Evolutionary conservation across 2,113 vertebrate genomes (phyloP), one percentile per base, ranked within the genome.

Genomic region (Grallaria varia): DNA sequence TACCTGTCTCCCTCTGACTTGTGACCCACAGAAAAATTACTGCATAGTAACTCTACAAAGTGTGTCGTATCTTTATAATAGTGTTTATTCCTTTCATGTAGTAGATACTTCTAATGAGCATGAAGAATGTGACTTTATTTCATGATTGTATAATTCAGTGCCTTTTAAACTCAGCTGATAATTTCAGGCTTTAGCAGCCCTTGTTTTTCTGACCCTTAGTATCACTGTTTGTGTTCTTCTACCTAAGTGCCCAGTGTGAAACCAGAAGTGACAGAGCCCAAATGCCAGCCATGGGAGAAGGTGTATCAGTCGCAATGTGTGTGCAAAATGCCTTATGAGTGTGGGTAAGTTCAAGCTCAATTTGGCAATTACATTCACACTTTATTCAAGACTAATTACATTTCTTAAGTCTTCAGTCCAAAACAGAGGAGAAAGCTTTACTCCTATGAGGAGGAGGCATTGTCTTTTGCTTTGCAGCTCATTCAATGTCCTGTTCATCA

Each of bases 271-370:
- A 44, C 59, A 74, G 91, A 52, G 31, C 96, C 97, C 68, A 77
- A 81, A 84, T 99, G 99, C 96, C 98, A 98, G 73, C 97, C 75
- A 19, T 99, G 99, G 99, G 98, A 99, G 97, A 99, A 97, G 62
- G 59, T 95, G 5, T 94, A 98, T 55, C 94, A 97, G 80, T 97
- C 74, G 0, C 90, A 86, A 62, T 99, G 99, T 95, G 98, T 99
- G 77, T 99, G 99, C 92, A 99, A 98, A 98, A 98, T 98, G 98
- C 98, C 98, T 5, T 97, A 97, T 53, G 98, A 99, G 59, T 99
- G 99, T 97, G 93, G 93, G 99, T 99, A 97, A 99, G 98, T 97
- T 89, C 73, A 67, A 10, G 12, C 50, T 85, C 49, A 77, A 35
- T 62, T 91, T 73, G 27, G 8, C 55, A 79, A 82, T 78, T n/a